These are phyloP conservation scores for Callyntrura guangdongensis DNA, from an alignment of 2,888 invertebrate species.

Conservation along the genomic window DNA sequence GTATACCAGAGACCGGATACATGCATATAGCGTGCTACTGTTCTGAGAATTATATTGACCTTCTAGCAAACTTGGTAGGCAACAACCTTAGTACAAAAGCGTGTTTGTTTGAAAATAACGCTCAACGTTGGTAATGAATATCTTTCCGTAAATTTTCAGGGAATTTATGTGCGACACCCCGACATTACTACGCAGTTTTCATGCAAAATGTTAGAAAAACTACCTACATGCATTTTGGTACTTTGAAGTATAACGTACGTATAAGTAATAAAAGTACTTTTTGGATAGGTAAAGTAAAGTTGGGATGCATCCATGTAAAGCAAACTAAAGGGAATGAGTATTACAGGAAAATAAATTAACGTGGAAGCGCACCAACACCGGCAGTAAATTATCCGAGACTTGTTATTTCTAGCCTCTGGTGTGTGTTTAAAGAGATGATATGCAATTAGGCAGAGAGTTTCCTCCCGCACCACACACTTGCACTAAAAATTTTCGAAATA, in stretches of 20 bases:
- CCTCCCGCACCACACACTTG: conserved; percentile 45
- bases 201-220: no score
- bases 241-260: background rate
- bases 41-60: conserved; percentile 20
- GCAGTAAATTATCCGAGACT: conserved; percentile 68
- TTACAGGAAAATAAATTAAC: conserved; percentile 23
- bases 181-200: background rate
- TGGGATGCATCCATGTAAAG: conserved; percentile 6
- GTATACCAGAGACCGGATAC: conserved; percentile 17
- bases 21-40: background rate
- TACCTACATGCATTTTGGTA: no score
- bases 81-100: conserved; percentile 37
- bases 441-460: conserved; percentile 44
- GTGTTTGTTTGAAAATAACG: background rate
- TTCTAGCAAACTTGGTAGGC: conserved; percentile 11
- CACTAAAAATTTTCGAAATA: background rate
- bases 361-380: background rate
- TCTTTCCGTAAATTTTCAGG: background rate
- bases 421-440: conserved; percentile 62
- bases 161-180: conserved; percentile 40
- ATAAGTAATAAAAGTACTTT: background rate
- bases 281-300: background rate
- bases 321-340: background rate
- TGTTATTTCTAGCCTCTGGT: conserved; percentile 71
- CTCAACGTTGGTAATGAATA: background rate